Evolutionary conservation across 92 coral and sea anemone genomes (phyloP).

Genomic region (Epizoanthus rinbou): DNA sequence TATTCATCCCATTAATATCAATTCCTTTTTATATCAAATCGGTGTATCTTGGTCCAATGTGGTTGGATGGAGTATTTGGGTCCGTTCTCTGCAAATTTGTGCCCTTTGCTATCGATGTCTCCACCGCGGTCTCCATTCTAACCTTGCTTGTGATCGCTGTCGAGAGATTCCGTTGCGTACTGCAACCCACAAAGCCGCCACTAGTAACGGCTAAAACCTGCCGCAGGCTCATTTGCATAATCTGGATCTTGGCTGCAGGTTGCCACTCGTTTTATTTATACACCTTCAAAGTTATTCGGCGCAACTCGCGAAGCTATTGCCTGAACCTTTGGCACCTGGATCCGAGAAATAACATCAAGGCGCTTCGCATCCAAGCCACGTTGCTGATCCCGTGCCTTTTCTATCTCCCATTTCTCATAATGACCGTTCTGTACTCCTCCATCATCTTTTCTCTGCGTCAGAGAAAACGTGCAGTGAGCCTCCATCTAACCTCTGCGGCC

Average conservation of each 20-base stretch:
- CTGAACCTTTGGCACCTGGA: background rate
- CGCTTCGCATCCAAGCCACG: conserved; percentile 2
- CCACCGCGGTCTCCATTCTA: conserved; percentile 34
- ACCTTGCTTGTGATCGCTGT: conserved; percentile 29
- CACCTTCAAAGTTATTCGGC: background rate
- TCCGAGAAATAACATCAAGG: background rate
- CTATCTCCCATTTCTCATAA: background rate
- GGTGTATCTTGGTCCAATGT: background rate
- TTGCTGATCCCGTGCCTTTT: background rate
- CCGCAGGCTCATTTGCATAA: conserved; percentile 3
- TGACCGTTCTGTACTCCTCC: conserved; percentile 22
- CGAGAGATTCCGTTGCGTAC: conserved; percentile 22
- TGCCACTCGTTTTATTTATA: conserved; percentile 28
- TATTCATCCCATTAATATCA: conserved; percentile 1
- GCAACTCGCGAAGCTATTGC: background rate
- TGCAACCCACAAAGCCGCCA: conserved; percentile 7
- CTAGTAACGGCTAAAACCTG: background rate
- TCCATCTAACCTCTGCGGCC: conserved; percentile 12
- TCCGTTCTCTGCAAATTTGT: conserved; percentile 22
- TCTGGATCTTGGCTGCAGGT: conserved; percentile 15
- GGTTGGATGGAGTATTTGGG: conserved; percentile 23
- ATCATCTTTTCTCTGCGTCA: conserved; percentile 26
- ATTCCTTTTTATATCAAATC: conserved; percentile 21
- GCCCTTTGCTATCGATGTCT: background rate
- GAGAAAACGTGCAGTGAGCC: background rate